Percentiles rank a stretch among this genome's conserved stretches.
phyloP scores from a whole-genome alignment of 2,113 vertebrate species.

The Rhinichthys klamathensis region DNA sequence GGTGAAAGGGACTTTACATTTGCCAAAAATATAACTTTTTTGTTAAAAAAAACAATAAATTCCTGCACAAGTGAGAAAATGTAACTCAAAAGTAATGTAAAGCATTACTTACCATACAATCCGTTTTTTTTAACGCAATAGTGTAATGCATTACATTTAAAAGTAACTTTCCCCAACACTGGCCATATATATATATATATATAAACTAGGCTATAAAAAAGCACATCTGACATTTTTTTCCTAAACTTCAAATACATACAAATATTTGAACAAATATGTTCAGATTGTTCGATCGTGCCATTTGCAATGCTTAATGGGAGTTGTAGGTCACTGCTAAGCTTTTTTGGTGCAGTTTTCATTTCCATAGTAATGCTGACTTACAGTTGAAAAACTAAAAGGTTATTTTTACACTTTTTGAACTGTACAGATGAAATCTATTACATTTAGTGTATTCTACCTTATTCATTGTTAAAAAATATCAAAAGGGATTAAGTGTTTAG shows the following conservation, averaged over 20 bases:
- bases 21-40: no score
- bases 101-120: no score
- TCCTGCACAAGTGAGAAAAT: no score
- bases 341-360: neutral
- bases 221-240: neutral
- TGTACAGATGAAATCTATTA: neutral
- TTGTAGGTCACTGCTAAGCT: neutral
- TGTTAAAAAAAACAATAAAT: no score
- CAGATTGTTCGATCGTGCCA: neutral
- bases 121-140: no score
- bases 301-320: neutral
- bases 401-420: neutral
- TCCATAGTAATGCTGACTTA: neutral
- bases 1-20: no score
- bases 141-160: no score
- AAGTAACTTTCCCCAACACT: no score
- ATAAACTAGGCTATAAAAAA: neutral
- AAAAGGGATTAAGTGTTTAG: neutral
- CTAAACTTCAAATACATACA: neutral
- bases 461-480: neutral
- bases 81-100: no score
- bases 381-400: neutral
- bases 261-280: neutral
- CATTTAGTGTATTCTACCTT: neutral
- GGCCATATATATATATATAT: neutral